Conservation (phyloP, 2,113 vertebrate species). For the Cyanoderma ruficeps region DNA sequence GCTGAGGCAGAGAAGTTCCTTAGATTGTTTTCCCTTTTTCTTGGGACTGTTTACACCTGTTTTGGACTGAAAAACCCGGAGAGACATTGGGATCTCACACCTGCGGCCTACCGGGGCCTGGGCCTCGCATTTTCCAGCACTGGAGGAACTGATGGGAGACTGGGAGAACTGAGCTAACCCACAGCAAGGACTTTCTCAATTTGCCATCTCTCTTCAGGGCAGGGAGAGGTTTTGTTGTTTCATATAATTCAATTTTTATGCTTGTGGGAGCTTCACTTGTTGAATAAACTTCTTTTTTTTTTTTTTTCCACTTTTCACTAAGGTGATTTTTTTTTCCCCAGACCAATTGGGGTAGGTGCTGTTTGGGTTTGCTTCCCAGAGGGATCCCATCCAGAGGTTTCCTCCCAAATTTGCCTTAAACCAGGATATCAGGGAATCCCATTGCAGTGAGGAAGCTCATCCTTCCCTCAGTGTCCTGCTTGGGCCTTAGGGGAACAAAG, state of each 20-base stretch:
- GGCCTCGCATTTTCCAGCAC: not conserved
- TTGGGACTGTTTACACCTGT: not conserved
- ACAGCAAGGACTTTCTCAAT: not conserved
- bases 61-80: not conserved
- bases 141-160: not conserved
- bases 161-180: not conserved
- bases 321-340: not conserved
- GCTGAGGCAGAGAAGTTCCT: not conserved
- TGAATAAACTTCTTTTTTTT: not conserved
- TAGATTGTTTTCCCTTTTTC: not conserved
- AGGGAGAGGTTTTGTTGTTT: not conserved
- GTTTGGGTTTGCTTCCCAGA: not conserved
- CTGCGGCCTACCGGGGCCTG: not conserved
- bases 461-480: not conserved
- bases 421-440: not conserved
- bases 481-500: not conserved
- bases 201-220: not conserved
- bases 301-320: not conserved
- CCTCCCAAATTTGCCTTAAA: not conserved
- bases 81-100: not conserved
- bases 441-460: not conserved
- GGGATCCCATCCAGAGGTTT: not conserved
- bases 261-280: not conserved
- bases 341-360: fast-evolving
- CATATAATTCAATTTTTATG: not conserved